A percentile compares a stretch with the other conserved stretches of the same genome.
Evolutionary conservation across 1,140 invertebrate species (phyloP).

Genomic region (Zaprionus ghesquierei): DNA sequence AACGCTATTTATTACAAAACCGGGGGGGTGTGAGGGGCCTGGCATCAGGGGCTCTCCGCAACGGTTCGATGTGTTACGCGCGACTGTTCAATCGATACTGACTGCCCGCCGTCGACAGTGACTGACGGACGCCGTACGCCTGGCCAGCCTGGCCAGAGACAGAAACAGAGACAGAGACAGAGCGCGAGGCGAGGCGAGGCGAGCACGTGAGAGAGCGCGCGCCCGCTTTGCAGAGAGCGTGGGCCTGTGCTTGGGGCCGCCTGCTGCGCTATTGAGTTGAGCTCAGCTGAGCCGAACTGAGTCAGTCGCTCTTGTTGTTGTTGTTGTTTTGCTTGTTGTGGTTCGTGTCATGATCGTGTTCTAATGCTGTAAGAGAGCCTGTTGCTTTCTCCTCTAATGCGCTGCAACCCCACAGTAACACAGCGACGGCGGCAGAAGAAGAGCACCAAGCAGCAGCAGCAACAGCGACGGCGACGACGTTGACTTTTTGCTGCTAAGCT

Average conservation of each 20-base stretch:
- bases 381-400: slow-evolving; percentile 10
- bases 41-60: slow-evolving; percentile 53
- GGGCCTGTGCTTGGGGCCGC: not conserved
- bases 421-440: slow-evolving; percentile 6
- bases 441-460: not conserved
- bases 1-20: slow-evolving; percentile 77
- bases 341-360: slow-evolving; percentile 50
- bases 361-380: slow-evolving; percentile 42
- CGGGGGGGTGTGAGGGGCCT: slow-evolving; percentile 44
- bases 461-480: slow-evolving; percentile 4
- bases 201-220: not conserved
- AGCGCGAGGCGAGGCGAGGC: too few species aligned
- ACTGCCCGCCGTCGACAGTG: slow-evolving; percentile 32
- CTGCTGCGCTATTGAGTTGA: not conserved
- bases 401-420: not conserved
- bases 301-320: slow-evolving; percentile 24
- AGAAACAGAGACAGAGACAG: slow-evolving; percentile 6
- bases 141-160: slow-evolving; percentile 4
- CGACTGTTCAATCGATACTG: slow-evolving; percentile 76
- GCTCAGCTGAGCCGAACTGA: slow-evolving; percentile 10
- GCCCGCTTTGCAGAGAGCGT: not conserved
- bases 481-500: slow-evolving; percentile 33
- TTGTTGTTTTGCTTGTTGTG: not conserved
- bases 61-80: slow-evolving; percentile 74
- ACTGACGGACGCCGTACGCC: slow-evolving; percentile 6